Conservation (phyloP, 2,113 vertebrate genomes). For the western clawed frog (Xenopus tropicalis) region UCB_Xtro_10.0 CM004451.2:50602001-50602500, state of each 20-base stretch:
- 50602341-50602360: slow-evolving; percentile 51
- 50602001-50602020: slow-evolving; percentile 45
- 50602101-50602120: slow-evolving; percentile 62
- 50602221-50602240: slow-evolving; percentile 43
- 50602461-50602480: not conserved
- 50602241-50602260: slow-evolving; percentile 39
- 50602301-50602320: slow-evolving; percentile 43
- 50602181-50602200: slow-evolving; percentile 22
- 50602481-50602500: too few species aligned
- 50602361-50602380: slow-evolving; percentile 49
- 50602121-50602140: slow-evolving; percentile 19
- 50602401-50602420: slow-evolving; percentile 49
- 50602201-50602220: slow-evolving; percentile 12
- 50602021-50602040: slow-evolving; percentile 45
- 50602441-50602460: slow-evolving; percentile 44
- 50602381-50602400: slow-evolving; percentile 28
- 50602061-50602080: slow-evolving; percentile 58
- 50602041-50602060: slow-evolving; percentile 34
- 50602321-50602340: slow-evolving; percentile 47
- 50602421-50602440: slow-evolving; percentile 49
- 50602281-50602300: slow-evolving; percentile 47
- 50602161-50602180: slow-evolving; percentile 38
- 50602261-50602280: slow-evolving; percentile 36
- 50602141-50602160: slow-evolving; percentile 9
- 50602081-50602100: slow-evolving; percentile 60